Base-by-base conservation (phyloP, 2,113 vertebrate genomes). In the Rhagologus leucostigma region DNA sequence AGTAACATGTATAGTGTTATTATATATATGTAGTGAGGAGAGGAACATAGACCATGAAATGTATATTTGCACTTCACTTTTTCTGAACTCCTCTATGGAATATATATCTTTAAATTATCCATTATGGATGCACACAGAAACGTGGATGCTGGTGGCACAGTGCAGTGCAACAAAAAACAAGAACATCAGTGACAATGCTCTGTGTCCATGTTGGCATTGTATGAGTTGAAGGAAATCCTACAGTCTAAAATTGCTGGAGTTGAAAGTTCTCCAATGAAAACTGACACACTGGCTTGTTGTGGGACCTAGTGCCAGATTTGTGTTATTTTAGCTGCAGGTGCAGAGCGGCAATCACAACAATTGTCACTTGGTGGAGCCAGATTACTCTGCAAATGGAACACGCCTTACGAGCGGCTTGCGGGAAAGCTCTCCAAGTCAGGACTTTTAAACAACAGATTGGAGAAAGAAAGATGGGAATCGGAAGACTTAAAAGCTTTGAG, bases 351-450 rank as follows among this genome's bases (percentile, higher is more conserved):
- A 56, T 83, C 50, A 49, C 73, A 91, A 23, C 86, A 84, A 5
- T 16, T 46, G 95, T 93, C 98, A 90, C 97, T 97, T 97, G 98
- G 97, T 96, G 98, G 98, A 95, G 97, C 97, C 96, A 97, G 94
- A 98, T 93, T 59, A 83, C 97, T 74, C 86, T 73, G 41, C 35
- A 97, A 96, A 79, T 3, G 30, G 53, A 86, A n/a, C 33, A 6
- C 3, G 16, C 47, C 81, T 73, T 21, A 26, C 0, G 0, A 68
- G 18, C 2, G 41, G 35, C 50, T 71, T 76, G 39, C 5, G 27
- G 56, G 60, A 91, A 88, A 57, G 23, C 46, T 21, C 47, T 87
- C 33, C 24, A 26, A 52, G 47, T 26, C 37, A 68, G 32, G 59
- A 32, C 86, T 85, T 87, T 87, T 46, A 64, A 89, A 73, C 13